Evolutionary conservation across 2,888 invertebrate species (phyloP), one percentile per base, ranked within the genome.

Genomic region (Nymphalis c-album): DNA sequence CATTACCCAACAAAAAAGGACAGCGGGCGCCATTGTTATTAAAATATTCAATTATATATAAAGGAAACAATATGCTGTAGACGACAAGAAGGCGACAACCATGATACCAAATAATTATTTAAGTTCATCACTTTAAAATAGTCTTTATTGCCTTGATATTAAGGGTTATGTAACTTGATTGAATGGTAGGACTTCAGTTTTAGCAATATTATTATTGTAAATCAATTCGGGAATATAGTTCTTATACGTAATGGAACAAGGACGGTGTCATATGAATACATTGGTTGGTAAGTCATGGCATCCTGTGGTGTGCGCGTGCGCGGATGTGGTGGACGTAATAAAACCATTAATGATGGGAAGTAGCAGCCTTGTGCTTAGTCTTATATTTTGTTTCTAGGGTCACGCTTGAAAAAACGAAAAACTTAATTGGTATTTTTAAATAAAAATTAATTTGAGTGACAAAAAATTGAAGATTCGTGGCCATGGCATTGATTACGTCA

Each of bases 271-370:
- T 22, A 59, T 20, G 17, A 53, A 51, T 40, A 65, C 18, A 18
- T 64, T 3, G 16, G 60, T 48, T 80, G 74, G 77, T 77, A 53
- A 67, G 62, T 68, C 71, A 69, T 69, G 68, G 82, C 83, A 85
- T 91, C 91, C 90, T 88, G 90, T 81, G 83, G 84, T 67, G 77
- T 69, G 75, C 81, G 81, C 82, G 79, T 80, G 85, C 82, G 80
- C 88, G 90, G 90, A 90, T 90, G 90, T 84, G 89, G 88, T 79
- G 74, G 71, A 71, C 73, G 77, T 71, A 75, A 71, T 72, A 76
- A 74, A 77, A 74, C 77, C 74, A 77, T 77, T 74, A 73, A 73
- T 71, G 72, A 74, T 71, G 72, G 71, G 71, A 74, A 65, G 71
- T 70, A 63, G 55, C 68, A 48, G 65, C 71, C 67, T 71, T 71